These are phyloP conservation scores for Sitodiplosis mosellana DNA, from an alignment of 1,140 invertebrate genomes.

Conservation along the genomic window DNA sequence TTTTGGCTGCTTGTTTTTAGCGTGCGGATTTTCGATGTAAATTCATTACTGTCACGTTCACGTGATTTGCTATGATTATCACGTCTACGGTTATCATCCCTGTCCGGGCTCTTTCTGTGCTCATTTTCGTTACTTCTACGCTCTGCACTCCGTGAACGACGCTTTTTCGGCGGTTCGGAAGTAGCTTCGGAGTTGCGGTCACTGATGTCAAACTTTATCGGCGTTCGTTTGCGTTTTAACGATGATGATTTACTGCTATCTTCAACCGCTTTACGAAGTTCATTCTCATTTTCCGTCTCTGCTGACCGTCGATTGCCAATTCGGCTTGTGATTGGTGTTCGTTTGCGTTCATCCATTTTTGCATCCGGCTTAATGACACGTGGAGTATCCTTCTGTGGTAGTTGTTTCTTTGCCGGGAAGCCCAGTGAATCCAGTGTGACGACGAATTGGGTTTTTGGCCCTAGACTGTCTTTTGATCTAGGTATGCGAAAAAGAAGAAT, in stretches of 20 bases:
- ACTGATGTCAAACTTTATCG: conserved; percentile 14
- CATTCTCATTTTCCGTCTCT: conserved; percentile 17
- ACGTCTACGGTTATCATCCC: not conserved
- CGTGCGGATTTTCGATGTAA: not conserved
- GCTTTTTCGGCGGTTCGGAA: conserved; percentile 2
- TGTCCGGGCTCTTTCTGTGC: not conserved
- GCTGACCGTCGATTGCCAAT: not conserved
- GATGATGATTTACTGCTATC: not conserved
- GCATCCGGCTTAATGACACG: not conserved
- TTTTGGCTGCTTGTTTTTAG: conserved; percentile 5
- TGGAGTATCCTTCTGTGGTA: not conserved
- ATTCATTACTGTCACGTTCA: conserved; percentile 4
- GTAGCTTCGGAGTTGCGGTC: conserved; percentile 6
- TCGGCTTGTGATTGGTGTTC: not conserved
- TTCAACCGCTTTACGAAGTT: conserved; percentile 4
- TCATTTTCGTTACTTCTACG: conserved; percentile 6
- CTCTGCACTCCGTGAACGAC: not conserved
- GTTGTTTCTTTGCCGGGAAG: no score
- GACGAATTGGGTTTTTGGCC: conserved; percentile 29
- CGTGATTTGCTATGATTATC: not conserved
- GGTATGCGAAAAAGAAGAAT: no score
- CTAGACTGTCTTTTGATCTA: no score
- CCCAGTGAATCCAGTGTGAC: conserved; percentile 29
- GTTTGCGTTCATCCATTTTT: not conserved
- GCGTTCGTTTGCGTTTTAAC: conserved; percentile 13